These are phyloP conservation scores for Anoplius nigerrimus DNA, from an alignment of 2,888 invertebrate genomes.

Conservation along the genomic window DNA sequence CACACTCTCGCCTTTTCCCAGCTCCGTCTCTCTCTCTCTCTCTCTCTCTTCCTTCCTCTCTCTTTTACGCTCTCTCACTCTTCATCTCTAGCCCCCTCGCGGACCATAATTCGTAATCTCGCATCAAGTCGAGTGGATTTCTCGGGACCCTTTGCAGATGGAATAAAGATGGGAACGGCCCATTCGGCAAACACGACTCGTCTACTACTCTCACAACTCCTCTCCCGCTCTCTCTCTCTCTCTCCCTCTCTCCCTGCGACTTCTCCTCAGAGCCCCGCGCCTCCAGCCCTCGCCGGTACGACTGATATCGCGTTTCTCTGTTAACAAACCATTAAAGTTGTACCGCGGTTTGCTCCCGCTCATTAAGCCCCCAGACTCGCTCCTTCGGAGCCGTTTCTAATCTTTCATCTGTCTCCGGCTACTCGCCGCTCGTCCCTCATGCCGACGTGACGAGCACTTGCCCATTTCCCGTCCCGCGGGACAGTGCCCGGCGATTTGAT, in stretches of 20 bases:
- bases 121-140: not conserved
- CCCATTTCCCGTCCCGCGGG: not conserved
- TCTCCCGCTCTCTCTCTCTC: constrained; percentile 19
- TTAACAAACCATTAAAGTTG: constrained; percentile 69
- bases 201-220: constrained; percentile 12
- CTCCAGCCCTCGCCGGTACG: constrained; percentile 43
- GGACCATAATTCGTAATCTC: constrained; percentile 49
- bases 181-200: constrained; percentile 59
- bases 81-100: no score
- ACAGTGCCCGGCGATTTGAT: not conserved
- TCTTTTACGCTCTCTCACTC: no score
- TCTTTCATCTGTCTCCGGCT: constrained; percentile 32
- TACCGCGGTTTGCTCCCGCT: constrained; percentile 58
- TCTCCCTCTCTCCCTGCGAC: constrained; percentile 59
- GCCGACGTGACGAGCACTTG: no score
- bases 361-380: constrained; percentile 48
- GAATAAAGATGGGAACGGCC: constrained; percentile 67
- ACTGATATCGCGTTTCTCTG: constrained; percentile 61
- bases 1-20: not conserved
- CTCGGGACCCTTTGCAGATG: constrained; percentile 65
- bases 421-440: constrained; percentile 2
- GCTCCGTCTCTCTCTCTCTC: not conserved
- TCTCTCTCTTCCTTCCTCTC: no score
- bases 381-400: constrained; percentile 42
- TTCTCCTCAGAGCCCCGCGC: constrained; percentile 53